Evolutionary conservation across 2,113 vertebrate species (phyloP), one percentile per base, ranked within the genome.

Genomic region (Maccullochella peelii): DNA sequence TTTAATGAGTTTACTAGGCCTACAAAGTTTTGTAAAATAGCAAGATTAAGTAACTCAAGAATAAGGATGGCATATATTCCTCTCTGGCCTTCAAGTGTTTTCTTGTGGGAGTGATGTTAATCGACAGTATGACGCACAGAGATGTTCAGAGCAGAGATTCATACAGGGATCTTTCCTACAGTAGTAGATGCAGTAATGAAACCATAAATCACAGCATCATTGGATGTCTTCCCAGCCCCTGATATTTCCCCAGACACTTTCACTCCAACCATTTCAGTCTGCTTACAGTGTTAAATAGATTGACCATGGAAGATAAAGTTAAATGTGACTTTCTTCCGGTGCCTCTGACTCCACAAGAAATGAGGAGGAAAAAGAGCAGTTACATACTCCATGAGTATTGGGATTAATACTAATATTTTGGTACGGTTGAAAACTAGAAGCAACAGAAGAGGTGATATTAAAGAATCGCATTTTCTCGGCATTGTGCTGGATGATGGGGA

Each of bases 141-240:
- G 69, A 88, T 86, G 75, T 88, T 87, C 58, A 79, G 73, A 62
- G 84, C 65, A 65, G 40, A 88, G 85, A 71, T 80, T 87, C 90
- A 93, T 85, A 78, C 76, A 20, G 76, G 87, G 75, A 82, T 89
- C 61, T 71, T 55, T 86, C 77, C 78, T 71, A 9, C 40, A 33
- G 33, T 33, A 33, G 33, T 82, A 59, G 82, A 88, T 79, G 67
- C 77, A 44, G 80, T 91, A 94, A 94, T 92, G 90, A 92, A 91
- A 92, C 88, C 83, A 94, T 94, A 94, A 93, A 94, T 94, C 94
- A 93, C 81, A 69, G 79, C 88, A 86, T 94, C 86, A 91, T 88
- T 91, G 92, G 89, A 91, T 63, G n/a, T 86, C 86, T 87, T 93
- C 94, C 84, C 86, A 81, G 89, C 66, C 16, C 72, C 75, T 88